phyloP scores from a whole-genome alignment of 2,888 invertebrate genomes.

The Ditylenchus weischeri region DNA sequence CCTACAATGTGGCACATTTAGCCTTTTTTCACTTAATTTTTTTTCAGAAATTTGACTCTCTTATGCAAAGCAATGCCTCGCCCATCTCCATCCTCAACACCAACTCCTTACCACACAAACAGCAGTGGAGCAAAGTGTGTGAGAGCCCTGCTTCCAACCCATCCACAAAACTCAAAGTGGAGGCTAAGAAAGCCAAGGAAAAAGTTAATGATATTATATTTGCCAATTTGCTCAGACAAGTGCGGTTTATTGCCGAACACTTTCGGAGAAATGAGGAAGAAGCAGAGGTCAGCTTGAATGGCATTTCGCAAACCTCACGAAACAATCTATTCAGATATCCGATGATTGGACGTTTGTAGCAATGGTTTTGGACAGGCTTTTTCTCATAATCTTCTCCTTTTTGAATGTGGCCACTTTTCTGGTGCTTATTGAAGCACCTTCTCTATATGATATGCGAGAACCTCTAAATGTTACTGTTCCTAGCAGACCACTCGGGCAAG shows the following conservation, averaged over 20 bases:
- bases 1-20: no score
- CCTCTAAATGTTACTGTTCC: constrained; percentile 56
- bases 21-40: no score
- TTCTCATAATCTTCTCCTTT: constrained; percentile 55
- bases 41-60: neutral
- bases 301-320: neutral
- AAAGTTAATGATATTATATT: constrained; percentile 52
- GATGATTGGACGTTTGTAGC: constrained; percentile 58
- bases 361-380: constrained; percentile 56
- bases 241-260: constrained; percentile 57
- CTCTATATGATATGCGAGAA: constrained; percentile 49
- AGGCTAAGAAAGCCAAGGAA: constrained; percentile 28
- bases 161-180: neutral
- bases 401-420: constrained; percentile 55
- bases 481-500: constrained; percentile 52
- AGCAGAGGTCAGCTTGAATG: constrained; percentile 41
- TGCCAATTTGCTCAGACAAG: constrained; percentile 53
- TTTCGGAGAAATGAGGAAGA: constrained; percentile 55
- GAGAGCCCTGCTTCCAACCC: neutral
- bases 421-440: constrained; percentile 56
- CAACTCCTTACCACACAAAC: constrained; percentile 20
- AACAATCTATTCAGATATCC: constrained; percentile 42
- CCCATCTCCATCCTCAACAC: neutral
- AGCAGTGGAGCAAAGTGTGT: neutral
- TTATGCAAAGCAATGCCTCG: neutral